A percentile compares a stretch with the other conserved stretches of the same genome.
phyloP scores from a whole-genome alignment of 2,888 invertebrate genomes.

The Mechanitis messenoides region DNA sequence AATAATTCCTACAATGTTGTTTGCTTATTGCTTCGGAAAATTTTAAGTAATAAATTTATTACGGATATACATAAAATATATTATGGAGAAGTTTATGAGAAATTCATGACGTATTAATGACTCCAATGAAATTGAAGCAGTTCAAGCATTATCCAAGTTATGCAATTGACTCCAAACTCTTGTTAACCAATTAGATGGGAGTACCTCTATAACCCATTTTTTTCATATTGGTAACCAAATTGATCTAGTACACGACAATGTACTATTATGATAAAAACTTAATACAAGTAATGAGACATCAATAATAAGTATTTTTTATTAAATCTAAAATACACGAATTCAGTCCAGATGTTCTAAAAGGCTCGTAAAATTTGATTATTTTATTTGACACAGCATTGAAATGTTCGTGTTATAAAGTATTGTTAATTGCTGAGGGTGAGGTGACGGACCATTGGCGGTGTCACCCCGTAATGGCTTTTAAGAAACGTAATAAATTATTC shows the following conservation, averaged over 20 bases:
- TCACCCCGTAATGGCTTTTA: slow-evolving; percentile 73
- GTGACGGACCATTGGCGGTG: slow-evolving; percentile 65
- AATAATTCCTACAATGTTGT: slow-evolving; percentile 5
- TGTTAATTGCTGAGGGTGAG: slow-evolving; percentile 63
- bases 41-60: slow-evolving; percentile 4
- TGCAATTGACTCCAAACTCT: no score
- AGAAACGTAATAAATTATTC: slow-evolving; percentile 76
- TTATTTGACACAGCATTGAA: slow-evolving; percentile 7
- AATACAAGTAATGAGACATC: no score
- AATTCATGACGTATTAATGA: no score
- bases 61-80: neutral
- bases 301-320: no score
- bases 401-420: slow-evolving; percentile 45
- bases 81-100: neutral
- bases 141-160: no score
- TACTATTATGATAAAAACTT: no score
- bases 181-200: no score
- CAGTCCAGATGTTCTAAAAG: neutral
- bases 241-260: no score
- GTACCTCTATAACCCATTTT: no score
- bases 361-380: neutral
- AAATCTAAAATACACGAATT: neutral
- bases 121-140: no score
- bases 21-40: slow-evolving; percentile 6
- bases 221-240: no score